Evolutionary conservation across 2,888 invertebrate species (phyloP).

Genomic region (Pseudococcus jackbeardsleyi): DNA sequence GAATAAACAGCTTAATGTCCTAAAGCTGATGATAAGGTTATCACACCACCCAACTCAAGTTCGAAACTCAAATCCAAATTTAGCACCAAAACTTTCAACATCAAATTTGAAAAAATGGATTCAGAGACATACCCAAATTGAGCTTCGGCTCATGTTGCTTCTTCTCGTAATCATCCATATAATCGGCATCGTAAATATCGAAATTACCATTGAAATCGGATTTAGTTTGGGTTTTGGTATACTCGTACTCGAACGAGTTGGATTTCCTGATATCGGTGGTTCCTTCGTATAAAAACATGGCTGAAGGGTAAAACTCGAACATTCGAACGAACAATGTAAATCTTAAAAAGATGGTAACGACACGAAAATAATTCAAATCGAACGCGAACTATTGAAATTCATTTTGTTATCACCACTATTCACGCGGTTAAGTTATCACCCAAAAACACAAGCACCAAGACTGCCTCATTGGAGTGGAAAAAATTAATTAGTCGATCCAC

Average conservation of each 20-base stretch:
- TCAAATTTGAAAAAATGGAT: too few relatives aligned
- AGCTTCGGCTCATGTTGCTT: slow-evolving; percentile 61
- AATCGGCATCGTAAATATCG: slow-evolving; percentile 60
- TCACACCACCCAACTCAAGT: background rate
- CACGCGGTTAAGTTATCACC: background rate
- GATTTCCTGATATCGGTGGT: slow-evolving; percentile 10
- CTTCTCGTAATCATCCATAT: slow-evolving; percentile 54
- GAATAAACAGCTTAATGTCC: background rate
- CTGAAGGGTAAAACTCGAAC: background rate
- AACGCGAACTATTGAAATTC: background rate
- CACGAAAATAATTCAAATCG: slow-evolving; percentile 25
- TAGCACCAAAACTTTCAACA: too few relatives aligned
- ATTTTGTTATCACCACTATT: background rate
- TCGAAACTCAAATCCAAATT: background rate
- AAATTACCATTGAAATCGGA: slow-evolving; percentile 62
- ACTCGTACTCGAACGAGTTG: slow-evolving; percentile 34
- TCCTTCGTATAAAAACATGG: slow-evolving; percentile 52
- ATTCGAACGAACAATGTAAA: background rate
- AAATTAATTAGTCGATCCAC: background rate
- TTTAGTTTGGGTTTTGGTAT: background rate
- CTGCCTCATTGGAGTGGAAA: background rate
- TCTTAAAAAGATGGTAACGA: background rate
- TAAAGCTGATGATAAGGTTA: background rate
- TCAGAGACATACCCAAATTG: slow-evolving; percentile 50
- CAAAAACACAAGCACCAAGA: background rate